phyloP scores from a whole-genome alignment of 2,113 vertebrate species.

The Mus spicilegus region DNA sequence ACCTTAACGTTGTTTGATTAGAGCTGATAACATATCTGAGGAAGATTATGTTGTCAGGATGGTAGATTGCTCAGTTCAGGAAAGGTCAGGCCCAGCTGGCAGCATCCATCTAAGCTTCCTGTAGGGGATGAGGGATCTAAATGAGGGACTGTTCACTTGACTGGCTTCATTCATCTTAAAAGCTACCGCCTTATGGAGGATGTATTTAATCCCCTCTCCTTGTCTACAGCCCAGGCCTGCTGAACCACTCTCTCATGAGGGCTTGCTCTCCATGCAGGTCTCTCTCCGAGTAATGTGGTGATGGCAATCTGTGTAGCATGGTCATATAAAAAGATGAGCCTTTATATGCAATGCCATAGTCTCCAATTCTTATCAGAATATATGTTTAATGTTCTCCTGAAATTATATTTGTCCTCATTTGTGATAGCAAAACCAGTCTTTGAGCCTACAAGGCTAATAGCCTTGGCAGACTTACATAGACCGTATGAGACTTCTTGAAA shows the following conservation, averaged over 20 bases:
- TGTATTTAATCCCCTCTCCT: conserved; percentile 22
- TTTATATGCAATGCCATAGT: not conserved
- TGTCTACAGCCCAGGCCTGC: not conserved
- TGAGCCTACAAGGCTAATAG: not conserved
- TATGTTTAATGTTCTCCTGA: conserved; percentile 32
- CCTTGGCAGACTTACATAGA: not conserved
- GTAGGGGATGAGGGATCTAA: not conserved
- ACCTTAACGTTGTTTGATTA: not conserved
- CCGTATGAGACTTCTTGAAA: conserved; percentile 26
- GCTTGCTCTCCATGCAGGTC: conserved; percentile 3
- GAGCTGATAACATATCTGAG: not conserved
- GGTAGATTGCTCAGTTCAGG: not conserved
- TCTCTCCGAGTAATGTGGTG: not conserved
- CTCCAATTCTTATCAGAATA: conserved; percentile 26
- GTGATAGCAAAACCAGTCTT: conserved; percentile 10
- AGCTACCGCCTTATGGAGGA: not conserved
- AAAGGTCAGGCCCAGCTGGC: not conserved
- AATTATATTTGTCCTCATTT: not conserved
- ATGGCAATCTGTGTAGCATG: not conserved
- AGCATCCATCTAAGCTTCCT: not conserved
- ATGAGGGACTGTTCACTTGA: not conserved
- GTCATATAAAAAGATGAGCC: not conserved
- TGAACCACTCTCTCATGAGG: not conserved
- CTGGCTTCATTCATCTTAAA: conserved; percentile 25
- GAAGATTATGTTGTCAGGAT: not conserved